Evolutionary conservation across 2,888 invertebrate species (phyloP), one percentile per base, ranked within the genome.

Genomic region (Nasonovia ribisnigri): DNA sequence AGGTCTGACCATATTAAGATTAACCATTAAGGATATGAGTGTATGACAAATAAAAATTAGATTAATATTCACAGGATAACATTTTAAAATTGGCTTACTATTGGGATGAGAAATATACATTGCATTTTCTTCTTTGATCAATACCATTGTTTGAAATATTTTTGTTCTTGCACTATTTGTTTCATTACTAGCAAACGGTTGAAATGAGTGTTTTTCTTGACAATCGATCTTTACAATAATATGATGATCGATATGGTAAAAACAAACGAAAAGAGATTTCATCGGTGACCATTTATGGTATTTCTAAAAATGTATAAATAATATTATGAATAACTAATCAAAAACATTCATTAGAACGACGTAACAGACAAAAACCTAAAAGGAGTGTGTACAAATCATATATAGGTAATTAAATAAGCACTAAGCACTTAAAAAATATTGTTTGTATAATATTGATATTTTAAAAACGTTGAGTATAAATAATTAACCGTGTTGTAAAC

Each of bases 251-350:
- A 98, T 97, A 0, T 94, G 93, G 77, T 95, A 95, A 92, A 93
- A 94, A 89, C 95, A 95, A 24, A 94, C 90, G 16, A 95, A 97
- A 67, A 96, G 96, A 0, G 98, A 98, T 95, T 97, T 97, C 36
- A 98, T 95, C 0, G 98, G 97, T 0, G 97, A 97, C 97, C 97
- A 97, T 94, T 97, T 97, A 95, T 97, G 97, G 95, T 97, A 97
- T 96, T 97, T 97, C 97, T 97, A 95, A 94, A 88, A 94, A 67
- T 16, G 16, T 16, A 67, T 36, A 1, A 36, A 36, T 36, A 77
- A 36, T 20, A 77, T 20, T 20, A 77, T 77, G 1, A 5, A 36
- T 77, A 20, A 36, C 36, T 20, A 77, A 77, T 36, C 20, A 20
- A 77, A 36, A 20, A 36, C n/a, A 77, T 67, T 4, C n/a, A 67